Evolutionary conservation across 2,113 vertebrate genomes (phyloP), one percentile per base, ranked within the genome.

Genomic region (Hydrochoerus hydrochaeris): DNA sequence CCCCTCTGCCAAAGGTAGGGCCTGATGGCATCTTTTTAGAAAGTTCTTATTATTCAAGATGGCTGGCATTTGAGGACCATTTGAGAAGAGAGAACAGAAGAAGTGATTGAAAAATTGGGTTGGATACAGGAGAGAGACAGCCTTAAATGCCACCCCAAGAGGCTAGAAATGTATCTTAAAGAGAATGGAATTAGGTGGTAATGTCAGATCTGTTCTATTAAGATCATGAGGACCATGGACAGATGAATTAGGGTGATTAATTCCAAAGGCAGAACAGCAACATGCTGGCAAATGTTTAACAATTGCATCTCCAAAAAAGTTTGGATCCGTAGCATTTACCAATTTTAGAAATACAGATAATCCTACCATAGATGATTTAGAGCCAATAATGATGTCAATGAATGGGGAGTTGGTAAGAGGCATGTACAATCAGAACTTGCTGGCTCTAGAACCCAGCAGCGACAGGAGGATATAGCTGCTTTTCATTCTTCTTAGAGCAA

Each of bases 391-490:
- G 16, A 32, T 11, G 4, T 41, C 63, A 52, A 14, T 38, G 28
- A 54, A 28, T 8, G 19, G 2, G 11, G 49, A 93, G 26, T 4
- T 38, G 52, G 20, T 7, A 58, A 73, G 60, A 57, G 10, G 57
- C 0, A 13, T 4, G 22, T 32, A 38, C 20, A 44, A 5, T 22
- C 1, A 5, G 12, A 11, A 32, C 84, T 75, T 8, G 2, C 32
- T 65, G 35, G 12, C 16, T 73, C 65, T 3, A 16, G 8, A 1
- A 4, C 24, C 32, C n/a, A 1, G 4, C 2, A 3, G 20, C 24
- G 30, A 1, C 9, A 28, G 35, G 24, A 52, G 38, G 44, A 41
- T 12, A 14, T 9, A 41, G 14, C 11, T 35, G 12, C 17, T 69
- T n/a, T 54, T 58, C 8, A 22, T n/a, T 7, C 54, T 82, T 88